phyloP scores from a whole-genome alignment of 2,113 vertebrate genomes.

The Paedocypris sp. region DNA sequence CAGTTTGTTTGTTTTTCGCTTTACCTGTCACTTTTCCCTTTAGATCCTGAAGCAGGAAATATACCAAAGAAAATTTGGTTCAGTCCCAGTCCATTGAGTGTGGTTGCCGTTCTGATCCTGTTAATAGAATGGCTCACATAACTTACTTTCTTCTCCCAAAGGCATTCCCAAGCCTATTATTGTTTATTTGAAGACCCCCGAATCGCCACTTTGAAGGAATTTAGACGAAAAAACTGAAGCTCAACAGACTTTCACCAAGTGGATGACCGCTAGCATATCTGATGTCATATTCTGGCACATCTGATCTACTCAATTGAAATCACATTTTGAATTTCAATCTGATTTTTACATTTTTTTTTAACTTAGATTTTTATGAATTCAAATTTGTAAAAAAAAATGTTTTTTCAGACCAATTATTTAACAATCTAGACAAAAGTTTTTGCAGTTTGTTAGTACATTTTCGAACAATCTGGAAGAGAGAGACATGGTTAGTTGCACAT shows the following conservation, averaged over 20 bases:
- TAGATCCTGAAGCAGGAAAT: slow-evolving; percentile 71
- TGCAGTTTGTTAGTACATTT: no score
- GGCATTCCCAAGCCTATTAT: slow-evolving; percentile 38
- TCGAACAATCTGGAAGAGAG: no score
- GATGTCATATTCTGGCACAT: no score
- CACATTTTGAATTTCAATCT: no score
- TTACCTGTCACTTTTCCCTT: slow-evolving; percentile 45
- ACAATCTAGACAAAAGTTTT: no score
- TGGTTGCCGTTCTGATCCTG: slow-evolving; percentile 62
- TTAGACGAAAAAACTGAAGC: slow-evolving; percentile 8
- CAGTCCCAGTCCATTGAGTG: slow-evolving; percentile 42
- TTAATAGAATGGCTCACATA: slow-evolving; percentile 53
- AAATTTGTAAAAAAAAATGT: no score
- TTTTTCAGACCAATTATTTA: no score
- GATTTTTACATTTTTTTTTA: no score
- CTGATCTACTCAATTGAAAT: no score
- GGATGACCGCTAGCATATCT: no score
- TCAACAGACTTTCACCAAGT: not conserved
- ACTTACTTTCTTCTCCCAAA: slow-evolving; percentile 55
- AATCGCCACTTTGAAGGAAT: not conserved
- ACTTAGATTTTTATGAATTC: no score
- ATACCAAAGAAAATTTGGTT: slow-evolving; percentile 60
- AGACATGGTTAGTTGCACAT: no score
- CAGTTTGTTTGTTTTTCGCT: slow-evolving; percentile 50
- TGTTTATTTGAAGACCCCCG: slow-evolving; percentile 41